Evolutionary conservation across 2,113 vertebrate species (phyloP), one percentile per base, ranked within the genome.

Genomic region (Salvelinus fontinalis): DNA sequence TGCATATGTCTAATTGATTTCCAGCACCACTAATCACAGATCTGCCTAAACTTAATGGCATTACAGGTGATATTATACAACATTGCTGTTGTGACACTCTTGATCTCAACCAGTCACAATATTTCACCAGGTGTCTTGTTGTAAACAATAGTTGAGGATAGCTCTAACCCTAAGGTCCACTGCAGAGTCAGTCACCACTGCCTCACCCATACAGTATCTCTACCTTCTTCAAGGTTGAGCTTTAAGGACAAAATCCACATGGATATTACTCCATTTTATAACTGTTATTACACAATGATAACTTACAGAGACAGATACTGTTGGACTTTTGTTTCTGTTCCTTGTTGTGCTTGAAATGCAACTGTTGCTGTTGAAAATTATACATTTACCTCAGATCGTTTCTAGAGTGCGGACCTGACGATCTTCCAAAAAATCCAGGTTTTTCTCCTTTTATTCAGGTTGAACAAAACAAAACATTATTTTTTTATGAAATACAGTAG

Each of bases 361-460:
- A 29, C 26, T 74, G 65, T 72, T 67, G 62, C 75, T 67, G 44
- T 80, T 67, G 71, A 66, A 69, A 77, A 68, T 54, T 57, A 79
- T 65, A 68, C 22, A 70, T 86, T 77, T 86, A 88, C 84, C 88
- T 89, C 86, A 82, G 67, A 86, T 76, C 62, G 76, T 75, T 70
- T 72, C 67, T 79, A 70, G 18, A 7, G 67, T 80, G 67, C 82
- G 79, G 79, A 87, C 80, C 60, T 81, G 27, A 73, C 60, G 59
- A 70, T 64, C 39, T 76, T 57, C 22, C 49, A 70, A 57, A 54
- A 72, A 80, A 62, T 67, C 44, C 75, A 73, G 79, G 79, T 75
- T 70, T 73, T 75, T 59, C 71, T 78, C 78, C 75, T 85, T 82
- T 77, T 81, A 68, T 91, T 88, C 84, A 89, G 86, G 89, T 86